These are phyloP conservation scores for Conchocele bisecta DNA, from an alignment of 2,888 invertebrate genomes.

Conservation along the genomic window DNA sequence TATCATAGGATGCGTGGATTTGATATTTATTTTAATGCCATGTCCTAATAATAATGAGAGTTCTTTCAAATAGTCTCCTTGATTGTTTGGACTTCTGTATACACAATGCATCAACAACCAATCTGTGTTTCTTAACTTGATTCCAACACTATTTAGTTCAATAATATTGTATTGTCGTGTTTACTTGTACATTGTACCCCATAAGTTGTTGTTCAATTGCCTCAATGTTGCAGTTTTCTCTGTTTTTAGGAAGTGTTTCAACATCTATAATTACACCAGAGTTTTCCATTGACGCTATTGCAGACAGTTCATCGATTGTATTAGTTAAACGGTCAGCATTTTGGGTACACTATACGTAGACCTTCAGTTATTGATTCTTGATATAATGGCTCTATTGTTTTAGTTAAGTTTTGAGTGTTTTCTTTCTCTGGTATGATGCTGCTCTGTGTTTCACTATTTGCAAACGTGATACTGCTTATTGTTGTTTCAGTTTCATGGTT, in stretches of 20 bases:
- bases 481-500: too few relatives aligned
- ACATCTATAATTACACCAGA: background rate
- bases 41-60: background rate
- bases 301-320: background rate
- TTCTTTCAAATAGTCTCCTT: background rate
- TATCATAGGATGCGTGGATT: background rate
- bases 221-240: background rate
- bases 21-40: background rate
- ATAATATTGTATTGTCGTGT: background rate
- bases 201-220: background rate
- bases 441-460: too few relatives aligned
- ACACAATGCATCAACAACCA: background rate
- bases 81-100: background rate
- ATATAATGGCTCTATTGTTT: too few relatives aligned
- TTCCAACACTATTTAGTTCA: background rate
- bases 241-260: background rate
- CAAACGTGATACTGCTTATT: too few relatives aligned
- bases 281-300: background rate
- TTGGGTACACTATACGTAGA: too few relatives aligned
- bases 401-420: too few relatives aligned
- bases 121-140: background rate
- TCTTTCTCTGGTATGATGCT: too few relatives aligned
- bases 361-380: too few relatives aligned
- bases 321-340: constrained; percentile 1
- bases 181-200: background rate